A percentile compares a stretch with the other conserved stretches of the same genome.
Conservation (phyloP, 2,888 invertebrate species). For the Tetranychus truncatus region DNA sequence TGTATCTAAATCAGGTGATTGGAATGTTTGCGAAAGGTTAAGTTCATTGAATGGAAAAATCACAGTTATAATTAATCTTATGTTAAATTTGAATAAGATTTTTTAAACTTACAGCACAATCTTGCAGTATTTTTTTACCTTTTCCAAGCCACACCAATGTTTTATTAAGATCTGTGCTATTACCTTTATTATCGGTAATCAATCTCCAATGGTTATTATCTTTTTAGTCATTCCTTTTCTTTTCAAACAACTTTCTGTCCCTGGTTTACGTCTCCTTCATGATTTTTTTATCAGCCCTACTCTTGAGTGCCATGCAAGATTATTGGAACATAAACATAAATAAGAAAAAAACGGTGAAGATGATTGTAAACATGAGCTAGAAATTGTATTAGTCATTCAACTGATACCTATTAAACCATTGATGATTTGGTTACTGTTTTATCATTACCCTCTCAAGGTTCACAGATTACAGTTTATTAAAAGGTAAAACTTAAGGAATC, state of each 20-base stretch:
- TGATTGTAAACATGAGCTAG: too few relatives aligned
- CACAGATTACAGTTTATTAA: constrained; percentile 43
- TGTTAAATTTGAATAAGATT: background rate
- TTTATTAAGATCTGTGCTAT: background rate
- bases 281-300: too few relatives aligned
- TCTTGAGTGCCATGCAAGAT: too few relatives aligned
- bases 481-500: too few relatives aligned
- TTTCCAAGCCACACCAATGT: background rate
- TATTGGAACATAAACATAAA: too few relatives aligned
- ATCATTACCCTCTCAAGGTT: constrained; percentile 90
- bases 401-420: constrained; percentile 76
- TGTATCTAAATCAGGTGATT: too few relatives aligned
- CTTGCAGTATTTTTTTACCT: background rate
- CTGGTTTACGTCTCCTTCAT: too few relatives aligned
- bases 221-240: background rate
- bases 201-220: background rate
- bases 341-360: too few relatives aligned
- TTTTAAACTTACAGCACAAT: background rate
- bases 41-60: too few relatives aligned
- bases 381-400: too few relatives aligned
- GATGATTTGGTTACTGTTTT: constrained; percentile 88
- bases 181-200: background rate
- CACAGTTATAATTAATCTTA: too few relatives aligned
- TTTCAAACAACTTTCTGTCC: background rate
- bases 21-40: too few relatives aligned